phyloP scores from a whole-genome alignment of 2,888 invertebrate genomes.

The Camptogramma bilineatum region DNA sequence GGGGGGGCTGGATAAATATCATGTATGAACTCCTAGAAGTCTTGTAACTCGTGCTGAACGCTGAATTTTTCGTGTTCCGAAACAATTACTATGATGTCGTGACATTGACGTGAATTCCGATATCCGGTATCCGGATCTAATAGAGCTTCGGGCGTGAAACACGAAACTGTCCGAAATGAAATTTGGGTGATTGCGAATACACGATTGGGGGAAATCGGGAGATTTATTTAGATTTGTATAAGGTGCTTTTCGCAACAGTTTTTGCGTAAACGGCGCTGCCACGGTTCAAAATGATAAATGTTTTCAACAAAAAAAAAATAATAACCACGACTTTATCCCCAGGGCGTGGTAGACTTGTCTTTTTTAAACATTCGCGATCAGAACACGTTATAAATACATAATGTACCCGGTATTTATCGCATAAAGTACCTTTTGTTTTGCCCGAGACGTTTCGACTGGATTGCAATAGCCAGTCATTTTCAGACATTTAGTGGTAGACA shows the following conservation, averaged over 20 bases:
- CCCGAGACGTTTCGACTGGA: too few relatives aligned
- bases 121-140: constrained; percentile 28
- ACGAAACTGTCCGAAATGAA: constrained; percentile 25
- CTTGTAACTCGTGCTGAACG: constrained; percentile 19
- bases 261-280: neutral
- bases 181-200: constrained; percentile 25
- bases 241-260: neutral
- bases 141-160: constrained; percentile 29
- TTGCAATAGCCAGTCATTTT: too few relatives aligned
- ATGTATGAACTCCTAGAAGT: too few relatives aligned
- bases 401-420: too few relatives aligned
- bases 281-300: too few relatives aligned
- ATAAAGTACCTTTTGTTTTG: too few relatives aligned
- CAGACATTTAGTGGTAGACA: too few relatives aligned
- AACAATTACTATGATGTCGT: constrained; percentile 25
- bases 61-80: constrained; percentile 31
- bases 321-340: neutral
- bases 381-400: too few relatives aligned
- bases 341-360: too few relatives aligned
- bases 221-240: constrained; percentile 12
- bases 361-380: too few relatives aligned
- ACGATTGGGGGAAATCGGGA: constrained; percentile 12
- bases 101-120: constrained; percentile 37
- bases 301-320: too few relatives aligned
- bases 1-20: too few relatives aligned